These are phyloP conservation scores for Busseola fusca DNA, from an alignment of 2,888 invertebrate genomes.

Conservation along the genomic window DNA sequence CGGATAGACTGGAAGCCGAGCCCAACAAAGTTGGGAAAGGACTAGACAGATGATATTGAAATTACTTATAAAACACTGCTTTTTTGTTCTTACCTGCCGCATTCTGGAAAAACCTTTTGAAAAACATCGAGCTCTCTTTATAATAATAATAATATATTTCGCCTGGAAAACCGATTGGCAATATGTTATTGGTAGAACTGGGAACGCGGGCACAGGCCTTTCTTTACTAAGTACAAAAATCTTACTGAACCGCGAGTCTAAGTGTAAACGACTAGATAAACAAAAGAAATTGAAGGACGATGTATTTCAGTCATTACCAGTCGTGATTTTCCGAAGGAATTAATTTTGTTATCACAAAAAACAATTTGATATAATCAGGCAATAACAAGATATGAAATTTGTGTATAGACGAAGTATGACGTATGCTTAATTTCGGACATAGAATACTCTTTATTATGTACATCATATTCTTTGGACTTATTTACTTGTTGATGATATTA, in stretches of 20 bases:
- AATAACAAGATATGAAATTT: constrained; percentile 13
- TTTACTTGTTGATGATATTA: neutral
- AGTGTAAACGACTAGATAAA: constrained; percentile 2
- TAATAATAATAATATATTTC: no score
- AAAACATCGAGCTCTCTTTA: neutral
- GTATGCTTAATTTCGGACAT: no score
- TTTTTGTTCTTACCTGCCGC: neutral
- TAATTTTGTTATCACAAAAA: constrained; percentile 28
- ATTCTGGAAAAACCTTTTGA: neutral
- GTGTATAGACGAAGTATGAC: neutral
- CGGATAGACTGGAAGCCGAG: neutral
- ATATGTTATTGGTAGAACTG: neutral
- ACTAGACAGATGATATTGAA: neutral
- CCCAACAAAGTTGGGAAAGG: neutral
- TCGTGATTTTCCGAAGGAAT: constrained; percentile 4
- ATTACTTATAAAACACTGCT: neutral
- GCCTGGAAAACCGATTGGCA: neutral
- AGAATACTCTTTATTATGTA: no score
- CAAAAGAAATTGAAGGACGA: constrained; percentile 3
- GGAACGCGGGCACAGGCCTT: neutral
- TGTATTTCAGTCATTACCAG: neutral
- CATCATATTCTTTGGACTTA: no score
- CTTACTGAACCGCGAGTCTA: neutral
- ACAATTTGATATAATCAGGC: constrained; percentile 15
- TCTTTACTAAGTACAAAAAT: neutral